Base-by-base conservation (phyloP, 2,113 vertebrate species). In the Hippocampus zosterae region DNA sequence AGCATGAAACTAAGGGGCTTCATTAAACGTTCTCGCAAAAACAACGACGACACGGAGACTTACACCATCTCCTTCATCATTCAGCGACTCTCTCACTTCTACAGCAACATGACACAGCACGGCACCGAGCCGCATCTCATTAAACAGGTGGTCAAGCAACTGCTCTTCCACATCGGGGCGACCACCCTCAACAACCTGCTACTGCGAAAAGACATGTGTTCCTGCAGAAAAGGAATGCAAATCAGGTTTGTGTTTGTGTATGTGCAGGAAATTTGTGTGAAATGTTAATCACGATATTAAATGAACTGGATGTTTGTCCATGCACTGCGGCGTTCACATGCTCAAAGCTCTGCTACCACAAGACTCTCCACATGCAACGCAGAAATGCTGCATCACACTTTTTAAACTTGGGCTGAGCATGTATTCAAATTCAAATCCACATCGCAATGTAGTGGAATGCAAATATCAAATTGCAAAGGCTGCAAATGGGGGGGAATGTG, bases 141-240 rank as follows among this genome's bases (percentile, higher is more conserved):
- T 71, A 91, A 90, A 80, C 96, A 98, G 87, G 89, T 84, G 0
- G 83, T 95, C 81, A 95, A 94, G 81, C 97, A 99, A 84, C 91
- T 96, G 60, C 96, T 99, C 90, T 98, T 92, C 85, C 83, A 96
- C 21, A 90, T 98, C 1, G 94, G 94, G 11, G 91, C 96, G 0
- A 87, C 92, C 69, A 92, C 94, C 8, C 91, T 99, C 63, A 99
- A 99, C 75, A 96, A 93, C 78, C 95, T 99, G 69, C 93, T 99
- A 82, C 93, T 98, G n/a, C 94, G 97, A 72, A 99, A 98, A 88
- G 96, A 98, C 81, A 95, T 98, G 94, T 99, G 96, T 83, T 98
- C 97, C 10, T 99, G 96, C 83, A 93, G 97, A 33, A 99, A 98
- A 90, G 97, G 97, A 75, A 98, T 99, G 97, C 96, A 99, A 81